Percentiles rank a stretch among this genome's conserved stretches.
phyloP scores from a whole-genome alignment of 2,888 invertebrate species.

The Dorcus hopei region DNA sequence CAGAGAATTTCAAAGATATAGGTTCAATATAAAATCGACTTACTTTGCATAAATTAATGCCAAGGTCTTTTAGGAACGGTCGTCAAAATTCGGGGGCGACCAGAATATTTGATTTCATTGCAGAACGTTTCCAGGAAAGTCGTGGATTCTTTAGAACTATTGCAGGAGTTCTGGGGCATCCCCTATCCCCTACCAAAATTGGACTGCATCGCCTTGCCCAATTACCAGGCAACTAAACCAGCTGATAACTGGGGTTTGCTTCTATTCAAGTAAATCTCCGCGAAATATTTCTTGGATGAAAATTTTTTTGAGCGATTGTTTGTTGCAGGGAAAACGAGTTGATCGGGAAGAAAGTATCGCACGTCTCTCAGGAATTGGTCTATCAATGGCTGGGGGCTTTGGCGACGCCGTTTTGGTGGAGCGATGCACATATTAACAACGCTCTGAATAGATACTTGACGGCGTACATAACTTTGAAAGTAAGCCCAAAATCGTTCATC shows the following conservation, averaged over 20 bases:
- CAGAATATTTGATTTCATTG: slow-evolving; percentile 59
- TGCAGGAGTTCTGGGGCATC: slow-evolving; percentile 63
- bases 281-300: neutral
- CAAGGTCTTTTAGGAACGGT: slow-evolving; percentile 40
- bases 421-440: slow-evolving; percentile 72
- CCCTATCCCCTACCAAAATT: slow-evolving; percentile 65
- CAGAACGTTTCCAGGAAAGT: slow-evolving; percentile 60
- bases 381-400: slow-evolving; percentile 79
- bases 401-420: slow-evolving; percentile 75
- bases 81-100: slow-evolving; percentile 63
- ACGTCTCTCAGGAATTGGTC: slow-evolving; percentile 67
- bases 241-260: slow-evolving; percentile 79
- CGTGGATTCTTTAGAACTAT: slow-evolving; percentile 55
- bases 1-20: slow-evolving; percentile 36
- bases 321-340: slow-evolving; percentile 69
- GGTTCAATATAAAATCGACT: slow-evolving; percentile 28
- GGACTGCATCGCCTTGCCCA: slow-evolving; percentile 72
- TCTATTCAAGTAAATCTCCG: slow-evolving; percentile 63
- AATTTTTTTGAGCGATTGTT: neutral
- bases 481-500: slow-evolving; percentile 35
- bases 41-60: neutral
- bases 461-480: slow-evolving; percentile 68
- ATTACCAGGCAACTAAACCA: slow-evolving; percentile 66
- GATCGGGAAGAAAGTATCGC: slow-evolving; percentile 61
- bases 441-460: slow-evolving; percentile 74